These are phyloP conservation scores for Climacteris rufus DNA, from an alignment of 2,113 vertebrate genomes.

Conservation along the genomic window DNA sequence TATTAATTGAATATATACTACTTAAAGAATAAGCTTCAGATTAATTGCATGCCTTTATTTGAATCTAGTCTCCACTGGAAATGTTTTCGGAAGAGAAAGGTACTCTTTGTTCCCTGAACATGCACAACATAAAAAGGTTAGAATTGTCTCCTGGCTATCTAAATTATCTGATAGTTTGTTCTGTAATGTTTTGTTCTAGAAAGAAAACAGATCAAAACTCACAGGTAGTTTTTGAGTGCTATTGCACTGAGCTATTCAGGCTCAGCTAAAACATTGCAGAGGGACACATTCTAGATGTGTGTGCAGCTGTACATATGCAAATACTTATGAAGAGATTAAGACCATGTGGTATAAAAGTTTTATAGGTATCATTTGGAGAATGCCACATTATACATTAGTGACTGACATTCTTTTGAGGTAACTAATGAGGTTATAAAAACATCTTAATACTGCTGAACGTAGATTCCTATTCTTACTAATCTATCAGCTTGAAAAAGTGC, in stretches of 20 bases:
- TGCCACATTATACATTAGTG: background rate
- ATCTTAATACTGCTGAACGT: background rate
- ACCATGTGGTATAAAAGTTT: background rate
- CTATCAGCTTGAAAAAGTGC: background rate
- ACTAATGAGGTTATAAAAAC: conserved; percentile 11
- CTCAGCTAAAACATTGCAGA: background rate
- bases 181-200: background rate
- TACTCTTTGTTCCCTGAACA: background rate
- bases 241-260: background rate
- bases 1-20: background rate
- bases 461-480: background rate
- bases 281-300: background rate
- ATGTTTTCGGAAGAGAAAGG: background rate
- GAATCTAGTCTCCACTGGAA: background rate
- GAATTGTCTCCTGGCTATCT: background rate
- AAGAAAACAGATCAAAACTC: background rate
- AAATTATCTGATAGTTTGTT: background rate
- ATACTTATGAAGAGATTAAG: background rate
- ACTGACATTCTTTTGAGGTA: background rate
- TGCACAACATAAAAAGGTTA: background rate
- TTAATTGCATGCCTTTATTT: background rate
- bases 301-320: background rate
- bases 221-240: background rate
- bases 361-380: background rate
- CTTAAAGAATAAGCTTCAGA: background rate